These are phyloP conservation scores for Drosophila equinoxialis DNA, from an alignment of 1,140 invertebrate species.

Conservation along the genomic window DNA sequence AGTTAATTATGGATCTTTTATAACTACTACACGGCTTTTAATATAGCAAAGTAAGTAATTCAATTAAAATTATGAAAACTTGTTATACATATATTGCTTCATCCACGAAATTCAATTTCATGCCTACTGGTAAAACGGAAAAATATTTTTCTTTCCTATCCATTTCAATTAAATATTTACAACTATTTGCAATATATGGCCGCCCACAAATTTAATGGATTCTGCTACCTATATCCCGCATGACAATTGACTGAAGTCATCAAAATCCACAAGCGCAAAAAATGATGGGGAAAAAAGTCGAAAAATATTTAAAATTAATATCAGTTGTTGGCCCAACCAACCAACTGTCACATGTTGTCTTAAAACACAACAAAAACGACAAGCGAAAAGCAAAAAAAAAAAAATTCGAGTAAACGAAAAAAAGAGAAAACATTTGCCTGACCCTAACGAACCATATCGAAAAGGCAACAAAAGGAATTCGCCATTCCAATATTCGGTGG, in stretches of 20 bases:
- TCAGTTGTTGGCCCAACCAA: slow-evolving; percentile 34
- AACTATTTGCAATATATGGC: slow-evolving; percentile 58
- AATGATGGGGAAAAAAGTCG: slow-evolving; percentile 11
- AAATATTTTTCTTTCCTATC: slow-evolving; percentile 17
- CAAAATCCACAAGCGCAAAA: slow-evolving; percentile 50
- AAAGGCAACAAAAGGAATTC: slow-evolving; percentile 14
- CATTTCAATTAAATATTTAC: slow-evolving; percentile 73
- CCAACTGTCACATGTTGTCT: slow-evolving; percentile 35
- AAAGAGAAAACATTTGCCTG: slow-evolving; percentile 33
- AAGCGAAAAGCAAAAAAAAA: slow-evolving; percentile 1
- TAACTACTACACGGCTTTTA: too few species aligned
- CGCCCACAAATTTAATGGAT: slow-evolving; percentile 57
- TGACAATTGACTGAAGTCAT: slow-evolving; percentile 54
- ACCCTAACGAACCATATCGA: slow-evolving; percentile 44
- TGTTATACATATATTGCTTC: background rate
- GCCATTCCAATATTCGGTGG: slow-evolving; percentile 9
- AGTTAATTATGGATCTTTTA: too few species aligned
- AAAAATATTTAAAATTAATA: slow-evolving; percentile 45
- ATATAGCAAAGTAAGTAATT: too few species aligned
- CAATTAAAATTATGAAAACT: background rate
- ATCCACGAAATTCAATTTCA: background rate
- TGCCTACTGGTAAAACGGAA: background rate
- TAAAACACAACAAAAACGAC: slow-evolving; percentile 24
- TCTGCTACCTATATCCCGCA: slow-evolving; percentile 18
- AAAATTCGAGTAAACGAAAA: slow-evolving; percentile 11